phyloP scores from a whole-genome alignment of 1,140 invertebrate genomes.

The Theocolax elegans region DNA sequence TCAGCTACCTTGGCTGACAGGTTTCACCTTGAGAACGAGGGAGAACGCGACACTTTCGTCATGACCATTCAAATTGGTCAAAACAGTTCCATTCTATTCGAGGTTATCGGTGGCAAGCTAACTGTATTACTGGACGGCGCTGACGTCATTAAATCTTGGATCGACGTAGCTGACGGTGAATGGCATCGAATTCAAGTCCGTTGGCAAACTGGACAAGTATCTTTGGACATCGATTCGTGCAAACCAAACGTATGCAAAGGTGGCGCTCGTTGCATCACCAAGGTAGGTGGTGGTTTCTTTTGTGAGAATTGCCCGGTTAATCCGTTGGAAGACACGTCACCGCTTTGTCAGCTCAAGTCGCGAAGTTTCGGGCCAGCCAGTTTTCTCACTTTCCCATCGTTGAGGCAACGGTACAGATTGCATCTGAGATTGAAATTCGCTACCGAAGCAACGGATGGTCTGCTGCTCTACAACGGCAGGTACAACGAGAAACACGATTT shows the following conservation, averaged over 20 bases:
- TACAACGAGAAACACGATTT: conserved; percentile 97
- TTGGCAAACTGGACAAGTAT: conserved; percentile 88
- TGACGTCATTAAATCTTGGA: conserved; percentile 73
- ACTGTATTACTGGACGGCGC: conserved; percentile 80
- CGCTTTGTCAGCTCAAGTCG: conserved; percentile 84
- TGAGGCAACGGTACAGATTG: conserved; percentile 88
- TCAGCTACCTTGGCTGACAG: conserved; percentile 89
- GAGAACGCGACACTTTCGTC: conserved; percentile 79
- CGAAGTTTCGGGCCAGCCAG: conserved; percentile 86
- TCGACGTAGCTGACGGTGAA: conserved; percentile 76
- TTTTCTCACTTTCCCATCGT: conserved; percentile 90
- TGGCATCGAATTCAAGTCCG: conserved; percentile 93
- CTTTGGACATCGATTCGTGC: conserved; percentile 75
- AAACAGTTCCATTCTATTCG: conserved; percentile 79
- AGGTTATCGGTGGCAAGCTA: conserved; percentile 79
- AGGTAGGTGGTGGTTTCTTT: conserved; percentile 76
- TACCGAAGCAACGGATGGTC: conserved; percentile 83
- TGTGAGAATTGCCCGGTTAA: conserved; percentile 81
- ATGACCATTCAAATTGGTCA: conserved; percentile 88
- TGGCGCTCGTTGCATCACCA: conserved; percentile 75
- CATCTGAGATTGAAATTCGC: conserved; percentile 88
- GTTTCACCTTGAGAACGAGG: conserved; percentile 85
- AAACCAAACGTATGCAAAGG: conserved; percentile 74
- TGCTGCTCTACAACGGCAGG: conserved; percentile 93
- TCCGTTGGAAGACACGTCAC: conserved; percentile 70